phyloP scores from a whole-genome alignment of 2,797 vertebrate genomes.

The Poeciliopsis presidionis region DNA sequence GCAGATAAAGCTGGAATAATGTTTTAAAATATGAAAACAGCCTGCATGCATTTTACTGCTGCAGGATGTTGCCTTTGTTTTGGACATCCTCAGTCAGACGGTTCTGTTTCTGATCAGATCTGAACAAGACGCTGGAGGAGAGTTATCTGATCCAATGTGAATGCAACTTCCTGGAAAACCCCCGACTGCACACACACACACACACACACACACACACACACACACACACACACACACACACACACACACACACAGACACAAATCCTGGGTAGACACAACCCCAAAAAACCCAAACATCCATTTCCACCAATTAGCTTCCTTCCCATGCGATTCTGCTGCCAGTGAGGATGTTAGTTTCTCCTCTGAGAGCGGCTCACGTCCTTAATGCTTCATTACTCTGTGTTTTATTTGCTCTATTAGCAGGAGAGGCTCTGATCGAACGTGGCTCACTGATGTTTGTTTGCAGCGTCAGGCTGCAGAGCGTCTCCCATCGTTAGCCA shows the following conservation, averaged over 20 bases:
- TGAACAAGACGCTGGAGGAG: constrained; percentile 1
- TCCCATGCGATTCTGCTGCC: constrained; percentile 40
- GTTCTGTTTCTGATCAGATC: constrained; percentile 30
- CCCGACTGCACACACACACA: constrained; percentile 29
- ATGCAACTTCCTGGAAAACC: constrained; percentile 58
- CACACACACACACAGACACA: constrained; percentile 27
- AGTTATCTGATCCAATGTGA: constrained; percentile 60
- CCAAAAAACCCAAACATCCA: constrained; percentile 57
- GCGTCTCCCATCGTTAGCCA: neutral
- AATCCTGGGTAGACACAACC: constrained; percentile 15
- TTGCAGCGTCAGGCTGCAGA: neutral
- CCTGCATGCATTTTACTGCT: neutral
- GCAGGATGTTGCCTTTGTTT: constrained; percentile 9
- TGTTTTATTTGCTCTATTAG: neutral
- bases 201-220: constrained; percentile 5
- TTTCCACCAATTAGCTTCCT: constrained; percentile 57
- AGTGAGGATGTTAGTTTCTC: constrained; percentile 16
- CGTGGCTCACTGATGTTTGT: constrained; percentile 18
- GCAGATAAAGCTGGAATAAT: neutral
- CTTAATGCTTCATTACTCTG: neutral
- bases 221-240: constrained; percentile 21
- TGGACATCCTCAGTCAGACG: neutral
- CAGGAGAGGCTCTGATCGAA: constrained; percentile 19
- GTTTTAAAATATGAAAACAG: neutral
- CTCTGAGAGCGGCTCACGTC: neutral